Base-by-base conservation (phyloP, 2,113 vertebrate species). In the Thunnus thynnus region DNA sequence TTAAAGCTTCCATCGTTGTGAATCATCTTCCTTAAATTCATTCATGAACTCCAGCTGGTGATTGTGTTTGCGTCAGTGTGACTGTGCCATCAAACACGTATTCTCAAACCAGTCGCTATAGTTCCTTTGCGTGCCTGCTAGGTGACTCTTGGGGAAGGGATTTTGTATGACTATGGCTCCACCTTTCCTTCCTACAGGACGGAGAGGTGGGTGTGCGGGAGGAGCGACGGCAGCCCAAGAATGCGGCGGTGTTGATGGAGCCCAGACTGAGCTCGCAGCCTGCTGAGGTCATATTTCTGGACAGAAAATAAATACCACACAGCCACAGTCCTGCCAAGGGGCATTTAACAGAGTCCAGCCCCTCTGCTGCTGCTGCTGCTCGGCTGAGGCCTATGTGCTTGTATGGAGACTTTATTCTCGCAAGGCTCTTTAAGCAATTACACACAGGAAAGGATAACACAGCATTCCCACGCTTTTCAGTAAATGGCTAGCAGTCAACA, bases 181-280 rank as follows among this genome's bases (percentile, higher is more conserved):
- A 63, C 88, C 94, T 90, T 92, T 93, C 89, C 92, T 93, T 92
- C 91, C 92, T 92, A 65, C 82, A 85, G 85, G 85, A 90, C 30
- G 30, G 47, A 76, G 78, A 48, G 13, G 70, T 36, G 69, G 60
- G 69, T 12, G 62, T 73, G 55, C 55, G 36, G 72, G 58, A 55
- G 66, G 73, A 61, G 61, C 14, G 57, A 44, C 22, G 51, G 86
- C 61, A 70, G 83, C 69, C 78, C 63, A 87, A 62, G 91, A 92
- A 92, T 90, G 88, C 27, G 73, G 78, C 47, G 50, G 47, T 66
- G 86, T 80, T 90, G 87, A 86, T 78, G 86, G 86, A 85, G 88
- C 71, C 72, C 84, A 82, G 88, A 61, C 79, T 4, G 68, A 86
- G 81, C 76, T 62, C 4, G 22, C 57, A 52, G 75, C 47, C 56